Conservation (phyloP, 2,113 vertebrate genomes). For the Haemorhous mexicanus region DNA sequence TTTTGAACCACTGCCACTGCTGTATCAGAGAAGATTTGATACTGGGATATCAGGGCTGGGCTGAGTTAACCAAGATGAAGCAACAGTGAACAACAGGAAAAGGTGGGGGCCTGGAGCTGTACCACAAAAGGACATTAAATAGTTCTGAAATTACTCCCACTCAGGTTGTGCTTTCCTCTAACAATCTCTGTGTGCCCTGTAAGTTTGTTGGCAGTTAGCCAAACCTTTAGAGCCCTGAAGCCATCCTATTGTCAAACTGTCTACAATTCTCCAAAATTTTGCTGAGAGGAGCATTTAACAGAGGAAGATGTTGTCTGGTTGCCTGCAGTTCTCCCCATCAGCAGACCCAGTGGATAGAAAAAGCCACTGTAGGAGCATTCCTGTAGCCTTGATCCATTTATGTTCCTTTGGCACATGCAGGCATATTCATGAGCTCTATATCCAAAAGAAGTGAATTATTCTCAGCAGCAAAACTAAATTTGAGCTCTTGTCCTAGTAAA, state of each 20-base stretch:
- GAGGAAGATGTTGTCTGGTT: neutral
- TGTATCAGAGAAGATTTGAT: neutral
- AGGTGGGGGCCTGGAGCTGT: neutral
- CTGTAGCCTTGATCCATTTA: neutral
- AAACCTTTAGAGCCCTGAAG: neutral
- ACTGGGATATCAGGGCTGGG: neutral
- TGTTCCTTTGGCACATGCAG: neutral
- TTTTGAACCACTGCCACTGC: neutral
- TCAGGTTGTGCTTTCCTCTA: neutral
- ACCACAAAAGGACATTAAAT: neutral
- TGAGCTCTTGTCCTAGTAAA: neutral
- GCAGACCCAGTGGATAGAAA: neutral
- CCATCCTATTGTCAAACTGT: neutral
- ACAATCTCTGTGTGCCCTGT: neutral
- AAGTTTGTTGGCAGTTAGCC: neutral
- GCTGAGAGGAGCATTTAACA: neutral
- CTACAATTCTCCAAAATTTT: neutral
- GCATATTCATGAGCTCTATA: neutral
- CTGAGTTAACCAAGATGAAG: neutral
- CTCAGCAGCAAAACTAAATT: neutral
- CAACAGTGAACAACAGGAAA: neutral
- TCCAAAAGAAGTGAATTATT: neutral
- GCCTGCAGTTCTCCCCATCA: neutral
- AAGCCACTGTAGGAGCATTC: neutral
- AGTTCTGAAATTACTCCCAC: neutral